Evolutionary conservation across 1,140 invertebrate species (phyloP), one percentile per base, ranked within the genome.

Genomic region (Ceratina calcarata): DNA sequence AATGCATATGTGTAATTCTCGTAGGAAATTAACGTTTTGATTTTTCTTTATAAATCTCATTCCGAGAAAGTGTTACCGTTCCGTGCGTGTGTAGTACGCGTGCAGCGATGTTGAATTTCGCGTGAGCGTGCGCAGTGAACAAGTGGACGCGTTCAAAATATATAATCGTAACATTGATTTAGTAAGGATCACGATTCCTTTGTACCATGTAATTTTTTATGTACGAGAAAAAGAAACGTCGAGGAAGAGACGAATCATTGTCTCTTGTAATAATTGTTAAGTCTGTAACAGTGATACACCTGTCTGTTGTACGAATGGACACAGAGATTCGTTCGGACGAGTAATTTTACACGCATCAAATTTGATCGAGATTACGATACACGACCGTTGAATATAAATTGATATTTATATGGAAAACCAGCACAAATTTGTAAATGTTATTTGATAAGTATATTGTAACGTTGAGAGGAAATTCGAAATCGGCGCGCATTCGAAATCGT

Each of bases 351-450:
- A 53, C 12, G 12, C 60, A 24, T 67, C 27, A 10, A 45, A 45
- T 45, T 45, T 45, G 37, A 45, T 45, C 37, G 37, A 64, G 65
- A 82, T 75, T 64, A 64, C 49, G 66, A 80, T 82, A 76, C 60
- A 68, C 76, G 55, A 80, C 37, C 73, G 55, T 77, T 64, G 78
- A 27, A 53, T 57, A 66, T 66, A 51, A 69, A 74, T 78, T 74
- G 55, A 81, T 65, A 66, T 74, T 67, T 74, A 22, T 67, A 74
- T 58, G 55, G 15, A 67, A 45, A 80, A 68, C 22, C 61, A 82
- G 72, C 83, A 85, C 73, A 83, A 85, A 80, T 74, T 70, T 84
- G 51, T 85, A 78, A 69, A 58, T 80, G 64, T 78, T 62, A 84
- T 66, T 82, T 78, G 71, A 75, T 78, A 62, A 53, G 24, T 72